These are phyloP conservation scores for Drosophila paulistorum DNA, from an alignment of 1,140 invertebrate genomes.

Conservation along the genomic window DNA sequence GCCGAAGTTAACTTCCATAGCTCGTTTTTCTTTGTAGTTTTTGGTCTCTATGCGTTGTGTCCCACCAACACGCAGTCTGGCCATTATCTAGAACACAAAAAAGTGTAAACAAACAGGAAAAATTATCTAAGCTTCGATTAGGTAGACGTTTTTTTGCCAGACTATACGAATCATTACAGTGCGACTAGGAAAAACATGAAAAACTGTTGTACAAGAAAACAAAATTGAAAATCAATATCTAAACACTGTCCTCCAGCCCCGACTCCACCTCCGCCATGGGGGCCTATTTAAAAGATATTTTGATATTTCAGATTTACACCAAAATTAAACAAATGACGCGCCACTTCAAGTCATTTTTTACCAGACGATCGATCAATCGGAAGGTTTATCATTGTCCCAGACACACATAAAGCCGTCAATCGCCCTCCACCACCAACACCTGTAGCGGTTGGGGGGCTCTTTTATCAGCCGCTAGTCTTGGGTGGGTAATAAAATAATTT, in stretches of 20 bases:
- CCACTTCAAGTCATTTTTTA: conserved; percentile 28
- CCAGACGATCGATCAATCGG: conserved; percentile 30
- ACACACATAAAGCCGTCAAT: conserved; percentile 13
- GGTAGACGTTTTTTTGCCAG: conserved; percentile 39
- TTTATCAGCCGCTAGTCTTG: conserved; percentile 16
- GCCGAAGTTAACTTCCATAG: no score
- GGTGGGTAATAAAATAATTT: conserved; percentile 61
- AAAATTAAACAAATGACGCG: conserved; percentile 9
- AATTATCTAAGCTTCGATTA: conserved; percentile 78
- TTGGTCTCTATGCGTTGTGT: conserved; percentile 15
- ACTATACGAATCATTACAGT: conserved; percentile 43
- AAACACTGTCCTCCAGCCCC: not conserved
- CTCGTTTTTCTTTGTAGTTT: conserved; percentile 34
- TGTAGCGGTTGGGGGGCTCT: not conserved
- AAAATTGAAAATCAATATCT: not conserved
- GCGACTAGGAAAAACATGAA: conserved; percentile 11
- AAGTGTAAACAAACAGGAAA: conserved; percentile 71
- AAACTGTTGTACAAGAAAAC: not conserved
- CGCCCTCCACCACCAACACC: conserved; percentile 14
- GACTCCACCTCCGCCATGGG: no score
- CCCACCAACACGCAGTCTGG: conserved; percentile 28
- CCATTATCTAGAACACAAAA: conserved; percentile 69
- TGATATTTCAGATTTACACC: conserved; percentile 24
- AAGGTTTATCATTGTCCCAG: conserved; percentile 32
- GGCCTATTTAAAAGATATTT: not conserved